Percentiles rank a stretch among this genome's conserved stretches.
Evolutionary conservation across 2,888 invertebrate genomes (phyloP).

Genomic region (Drosophila kambysellisi): DNA sequence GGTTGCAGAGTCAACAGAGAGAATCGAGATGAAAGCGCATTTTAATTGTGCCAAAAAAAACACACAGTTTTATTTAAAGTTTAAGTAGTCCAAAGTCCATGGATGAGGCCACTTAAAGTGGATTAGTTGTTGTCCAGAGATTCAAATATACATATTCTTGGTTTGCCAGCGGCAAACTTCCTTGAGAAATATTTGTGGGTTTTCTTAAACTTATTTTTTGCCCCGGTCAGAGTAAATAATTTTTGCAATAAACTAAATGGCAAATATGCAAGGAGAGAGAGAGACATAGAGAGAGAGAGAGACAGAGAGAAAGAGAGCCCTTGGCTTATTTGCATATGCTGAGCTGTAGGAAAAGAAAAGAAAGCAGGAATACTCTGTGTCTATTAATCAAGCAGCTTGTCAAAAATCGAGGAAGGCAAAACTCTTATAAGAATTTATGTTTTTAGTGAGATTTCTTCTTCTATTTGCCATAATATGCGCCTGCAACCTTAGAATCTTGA

Average conservation of each 20-base stretch:
- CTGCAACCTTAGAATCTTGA: slow-evolving; percentile 78
- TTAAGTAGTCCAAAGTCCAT: slow-evolving; percentile 10
- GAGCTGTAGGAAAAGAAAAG: not conserved
- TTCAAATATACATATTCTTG: slow-evolving; percentile 11
- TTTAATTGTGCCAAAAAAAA: slow-evolving; percentile 45
- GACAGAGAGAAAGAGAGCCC: not conserved
- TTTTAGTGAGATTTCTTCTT: slow-evolving; percentile 21
- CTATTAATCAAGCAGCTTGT: slow-evolving; percentile 30
- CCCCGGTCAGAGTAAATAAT: slow-evolving; percentile 49
- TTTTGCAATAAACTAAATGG: slow-evolving; percentile 50
- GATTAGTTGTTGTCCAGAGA: slow-evolving; percentile 36
- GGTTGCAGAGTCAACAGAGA: slow-evolving; percentile 30
- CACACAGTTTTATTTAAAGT: slow-evolving; percentile 19
- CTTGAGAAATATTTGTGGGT: slow-evolving; percentile 10
- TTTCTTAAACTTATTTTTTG: slow-evolving; percentile 12
- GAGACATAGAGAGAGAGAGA: not conserved
- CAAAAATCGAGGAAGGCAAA: slow-evolving; percentile 24
- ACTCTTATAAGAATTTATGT: slow-evolving; percentile 31
- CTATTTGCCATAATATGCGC: slow-evolving; percentile 65
- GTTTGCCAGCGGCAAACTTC: slow-evolving; percentile 31
- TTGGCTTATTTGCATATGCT: slow-evolving; percentile 22
- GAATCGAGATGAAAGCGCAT: slow-evolving; percentile 56
- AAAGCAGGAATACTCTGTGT: not conserved
- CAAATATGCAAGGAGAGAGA: slow-evolving; percentile 22
- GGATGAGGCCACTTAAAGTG: slow-evolving; percentile 30